phyloP scores from a whole-genome alignment of 2,113 vertebrate species.

The Pseudonaja textilis region DNA sequence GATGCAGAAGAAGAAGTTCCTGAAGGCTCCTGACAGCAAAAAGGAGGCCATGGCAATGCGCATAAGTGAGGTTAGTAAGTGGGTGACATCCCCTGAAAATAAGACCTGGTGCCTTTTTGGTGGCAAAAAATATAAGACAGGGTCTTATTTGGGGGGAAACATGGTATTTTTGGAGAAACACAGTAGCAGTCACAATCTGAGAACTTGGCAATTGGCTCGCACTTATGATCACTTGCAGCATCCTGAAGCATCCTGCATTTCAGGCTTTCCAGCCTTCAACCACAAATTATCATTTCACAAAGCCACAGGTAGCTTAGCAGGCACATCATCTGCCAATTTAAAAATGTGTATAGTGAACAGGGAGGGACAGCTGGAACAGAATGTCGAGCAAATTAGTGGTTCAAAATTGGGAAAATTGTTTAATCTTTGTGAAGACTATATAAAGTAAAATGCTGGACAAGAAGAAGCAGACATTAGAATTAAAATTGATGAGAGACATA shows the following conservation, averaged over 20 bases:
- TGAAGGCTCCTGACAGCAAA: no score
- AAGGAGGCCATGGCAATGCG: no score
- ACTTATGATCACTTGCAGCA: not conserved
- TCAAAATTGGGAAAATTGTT: not conserved
- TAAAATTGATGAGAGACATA: not conserved
- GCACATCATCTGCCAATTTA: not conserved
- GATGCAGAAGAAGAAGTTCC: no score
- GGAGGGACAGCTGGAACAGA: not conserved
- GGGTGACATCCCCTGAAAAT: no score
- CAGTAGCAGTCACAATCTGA: not conserved
- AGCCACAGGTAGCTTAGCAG: not conserved
- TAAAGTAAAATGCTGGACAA: not conserved
- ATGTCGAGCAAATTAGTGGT: not conserved
- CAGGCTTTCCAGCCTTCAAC: not conserved
- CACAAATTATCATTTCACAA: not conserved
- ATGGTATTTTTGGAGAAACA: no score
- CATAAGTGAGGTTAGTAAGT: no score
- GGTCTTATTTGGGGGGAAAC: no score
- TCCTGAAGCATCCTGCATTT: not conserved
- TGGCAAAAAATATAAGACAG: no score
- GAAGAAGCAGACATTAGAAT: not conserved
- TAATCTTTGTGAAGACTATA: not conserved
- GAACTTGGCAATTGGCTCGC: not conserved
- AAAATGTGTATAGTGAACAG: not conserved
- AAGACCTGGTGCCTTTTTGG: no score